Base-by-base conservation (phyloP, 2,797 vertebrate genomes). In the Trachurus trachurus region DNA sequence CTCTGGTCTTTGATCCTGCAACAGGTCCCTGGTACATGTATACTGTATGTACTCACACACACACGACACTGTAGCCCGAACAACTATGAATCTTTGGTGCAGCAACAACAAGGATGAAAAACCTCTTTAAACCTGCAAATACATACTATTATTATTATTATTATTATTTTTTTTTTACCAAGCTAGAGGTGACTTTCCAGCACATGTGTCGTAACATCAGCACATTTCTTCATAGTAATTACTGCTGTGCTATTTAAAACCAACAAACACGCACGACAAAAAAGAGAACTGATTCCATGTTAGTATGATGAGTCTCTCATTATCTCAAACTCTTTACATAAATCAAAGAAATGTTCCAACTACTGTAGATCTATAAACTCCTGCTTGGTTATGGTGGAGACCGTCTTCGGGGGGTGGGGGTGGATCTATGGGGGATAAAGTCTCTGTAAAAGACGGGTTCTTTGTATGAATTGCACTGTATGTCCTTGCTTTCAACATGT, bases 271-370 rank as follows among this genome's bases (percentile, higher is more conserved):
- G 2, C 56, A 62, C 64, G 15, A 34, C 21, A 42, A 56, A 66
- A 75, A 78, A 72, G 47, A 54, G 75, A 57, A 44, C 34, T 58
- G 26, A 74, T 63, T 22, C 9, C 15, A 17, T 22, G 66, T 59
- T 59, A 54, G 66, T 17, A 60, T 0, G 21, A 71, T 0, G 50
- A 4, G 71, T 42, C 71, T 71, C 40, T 81, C 66, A 77, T 76
- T 76, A 73, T 42, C 21, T 56, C 63, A 8, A 31, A 69, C 21
- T 29, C 58, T 56, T 29, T 16, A 56, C 49, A 22, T 37, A 12
- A 31, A 6, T 39, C 59, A 42, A 58, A 50, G 42, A 29, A 69
- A 2, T 5, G 31, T 21, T 44, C 9, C 44, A 19, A 9, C 34
- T 26, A n/a, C n/a, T n/a, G n/a, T 9, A 21, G 34, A 39, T 39